Base-by-base conservation (phyloP, 2,113 vertebrate genomes). In the Hypomesus transpacificus region DNA sequence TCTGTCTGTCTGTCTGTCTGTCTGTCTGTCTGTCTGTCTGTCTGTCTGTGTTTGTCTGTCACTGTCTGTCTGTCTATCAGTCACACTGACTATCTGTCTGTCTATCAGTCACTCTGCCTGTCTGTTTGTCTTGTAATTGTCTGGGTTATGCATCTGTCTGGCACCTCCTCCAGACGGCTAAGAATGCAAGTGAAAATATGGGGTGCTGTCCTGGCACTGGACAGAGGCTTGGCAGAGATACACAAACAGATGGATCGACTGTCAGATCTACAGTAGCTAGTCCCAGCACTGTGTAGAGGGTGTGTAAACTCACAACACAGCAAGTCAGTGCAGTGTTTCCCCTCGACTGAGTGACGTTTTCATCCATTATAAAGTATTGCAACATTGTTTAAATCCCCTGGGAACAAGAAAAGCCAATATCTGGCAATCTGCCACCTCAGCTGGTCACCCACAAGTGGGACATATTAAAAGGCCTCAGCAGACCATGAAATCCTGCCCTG, bases 171-270 rank as follows among this genome's bases (percentile, higher is more conserved):
- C 69, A 50, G 76, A 67, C 75, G 80, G 52, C 61, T 76, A 66
- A 82, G 75, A 80, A 80, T 83, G 75, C 74, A 80, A 73, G 61
- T 75, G 75, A 81, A 81, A 75, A 85, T 83, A 83, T 71, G 75
- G 52, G 71, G 70, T 63, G 28, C 50, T 65, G 62, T 28, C 18
- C 54, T 71, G 77, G 65, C 63, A 83, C 68, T 53, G 21, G 51
- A 76, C 50, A 7, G 76, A 80, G 34, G 56, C 59, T 69, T 81
- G 78, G 79, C 63, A 66, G 66, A 68, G 59, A 74, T 72, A 58
- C 57, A 26, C 14, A 39, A 4, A 34, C 66, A 53, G 3, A 81
- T 83, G 82, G 77, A 83, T 84, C 68, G 57, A 76, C 54, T 14
- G 71, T 85, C 75, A 76, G 56, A 65, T 66, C 75, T 64, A 39